phyloP scores from a whole-genome alignment of 2,113 vertebrate genomes.

The Microtus oregoni region DNA sequence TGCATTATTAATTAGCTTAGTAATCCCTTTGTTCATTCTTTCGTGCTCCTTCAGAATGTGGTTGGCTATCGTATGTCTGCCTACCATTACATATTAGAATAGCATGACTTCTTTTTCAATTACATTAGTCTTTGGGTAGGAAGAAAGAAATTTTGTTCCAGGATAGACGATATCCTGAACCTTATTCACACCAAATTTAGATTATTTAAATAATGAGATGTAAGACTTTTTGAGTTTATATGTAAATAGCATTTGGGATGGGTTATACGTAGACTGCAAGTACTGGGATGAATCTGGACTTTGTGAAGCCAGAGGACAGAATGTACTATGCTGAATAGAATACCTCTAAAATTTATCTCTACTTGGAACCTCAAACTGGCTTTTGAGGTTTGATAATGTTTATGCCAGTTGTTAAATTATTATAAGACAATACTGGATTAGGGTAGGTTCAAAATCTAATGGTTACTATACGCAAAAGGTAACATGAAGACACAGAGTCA shows the following conservation, averaged over 20 bases:
- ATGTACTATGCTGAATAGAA: not conserved
- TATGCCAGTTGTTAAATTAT: constrained; percentile 40
- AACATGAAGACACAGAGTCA: constrained; percentile 1
- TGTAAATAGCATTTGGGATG: not conserved
- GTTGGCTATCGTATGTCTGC: not conserved
- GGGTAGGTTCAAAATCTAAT: constrained; percentile 12
- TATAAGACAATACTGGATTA: not conserved
- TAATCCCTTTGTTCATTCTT: constrained; percentile 4
- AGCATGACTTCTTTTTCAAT: constrained; percentile 23
- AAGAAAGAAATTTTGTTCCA: not conserved
- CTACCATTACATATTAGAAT: constrained; percentile 1
- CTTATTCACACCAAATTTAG: not conserved
- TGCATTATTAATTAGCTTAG: constrained; percentile 1
- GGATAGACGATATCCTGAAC: not conserved
- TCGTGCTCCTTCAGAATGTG: constrained; percentile 25
- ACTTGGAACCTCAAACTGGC: constrained; percentile 2
- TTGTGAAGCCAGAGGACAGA: constrained; percentile 15
- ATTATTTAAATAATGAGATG: not conserved
- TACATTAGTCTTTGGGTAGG: not conserved
- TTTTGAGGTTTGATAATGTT: constrained; percentile 23
- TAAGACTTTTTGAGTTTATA: constrained; percentile 43
- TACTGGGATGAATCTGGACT: not conserved
- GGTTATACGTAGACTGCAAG: not conserved
- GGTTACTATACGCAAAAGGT: constrained; percentile 4
- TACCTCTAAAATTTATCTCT: constrained; percentile 24